Evolutionary conservation across 2,797 vertebrate species (phyloP), one percentile per base, ranked within the genome.

Genomic region (Labeo calbasu): DNA sequence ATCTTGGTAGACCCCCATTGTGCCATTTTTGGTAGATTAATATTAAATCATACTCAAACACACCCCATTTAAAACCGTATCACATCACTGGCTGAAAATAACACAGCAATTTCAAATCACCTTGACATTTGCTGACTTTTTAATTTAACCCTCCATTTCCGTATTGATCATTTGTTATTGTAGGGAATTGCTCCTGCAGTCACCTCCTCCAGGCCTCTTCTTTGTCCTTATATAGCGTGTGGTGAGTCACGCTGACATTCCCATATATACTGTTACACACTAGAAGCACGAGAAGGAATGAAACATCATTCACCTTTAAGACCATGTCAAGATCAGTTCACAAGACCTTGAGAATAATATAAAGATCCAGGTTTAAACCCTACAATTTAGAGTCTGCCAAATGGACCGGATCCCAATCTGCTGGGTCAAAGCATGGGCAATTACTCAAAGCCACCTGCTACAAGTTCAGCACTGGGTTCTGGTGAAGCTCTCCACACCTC

Each of bases 281-380:
- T 40, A 75, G 53, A 69, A 57, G 32, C 50, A 40, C 25, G 32
- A 53, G 14, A 51, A 51, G 28, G 9, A 82, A 65, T 51, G 3
- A 71, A 59, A 81, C 66, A 75, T 75, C 43, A 82, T 63, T 82
- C 69, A 65, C 8, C 36, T 81, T 55, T 81, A 70, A 79, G 46
- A 79, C 77, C 61, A 53, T 51, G 61, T 53, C 61, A 79, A 46
- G n/a, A 25, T 40, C 12, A 15, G 57, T 51, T 73, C 46, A 50
- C 32, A 81, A 82, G 55, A 63, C 43, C 43, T 32, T 32, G 23
- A 36, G 23, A 50, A 17, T n/a, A 25, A 71, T 32, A n/a, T 65
- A 40, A 48, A 50, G 69, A 55, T 40, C 19, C 51, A 70, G 32
- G 14, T 70, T 70, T 55, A 70, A 70, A 46, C n/a, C 36, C 28